Base-by-base conservation (phyloP, 2,888 invertebrate species). In the Ischnus inquisitorius region DNA sequence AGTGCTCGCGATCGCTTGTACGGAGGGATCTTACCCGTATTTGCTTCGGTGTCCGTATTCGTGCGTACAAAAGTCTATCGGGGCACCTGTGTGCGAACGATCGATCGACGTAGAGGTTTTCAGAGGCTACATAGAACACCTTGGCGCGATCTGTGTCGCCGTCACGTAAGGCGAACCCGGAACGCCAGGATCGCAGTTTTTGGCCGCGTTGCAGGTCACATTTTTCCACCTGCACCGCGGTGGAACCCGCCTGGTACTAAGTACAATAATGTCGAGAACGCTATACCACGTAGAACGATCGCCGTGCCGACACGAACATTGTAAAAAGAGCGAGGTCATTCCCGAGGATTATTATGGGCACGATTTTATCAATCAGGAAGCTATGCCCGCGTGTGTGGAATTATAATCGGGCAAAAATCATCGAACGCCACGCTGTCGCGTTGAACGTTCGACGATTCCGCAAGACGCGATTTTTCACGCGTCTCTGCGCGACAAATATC, bases 111-210 rank as follows among this genome's bases (percentile, higher is more conserved):
- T 46, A 34, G 16, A 51, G 48, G 16, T 51, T 34, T 34, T 34
- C 8, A 8, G 16, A 16, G 16, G 48, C 48, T 71, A 71, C n/a
- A n/a, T 14, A 19, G 12, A 54, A 39, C 5, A 14, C 19, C 22
- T 2, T 43, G n/a, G n/a, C 54, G 43, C 3, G 22, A 25, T 68
- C 51, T 57, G 57, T 41, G 22, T 41, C 57, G 41, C 57, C n/a
- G 14, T n/a, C 14, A 34, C 43, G 57, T 8, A 1, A 28, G 6
- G 41, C n/a, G 25, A 54, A 60, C 41, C 16, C 22, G 3, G 8
- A 57, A 72, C 34, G 57, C 25, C 76, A 28, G 43, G 12, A 51
- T 54, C 43, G 54, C 57, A 54, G 25, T 77, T 67, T 67, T 77
- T 57, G 43, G 41, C 75, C 19, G 19, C 51, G 75, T 51, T 22